phyloP scores from a whole-genome alignment of 2,113 vertebrate species.

The Hippocampus comes region DNA sequence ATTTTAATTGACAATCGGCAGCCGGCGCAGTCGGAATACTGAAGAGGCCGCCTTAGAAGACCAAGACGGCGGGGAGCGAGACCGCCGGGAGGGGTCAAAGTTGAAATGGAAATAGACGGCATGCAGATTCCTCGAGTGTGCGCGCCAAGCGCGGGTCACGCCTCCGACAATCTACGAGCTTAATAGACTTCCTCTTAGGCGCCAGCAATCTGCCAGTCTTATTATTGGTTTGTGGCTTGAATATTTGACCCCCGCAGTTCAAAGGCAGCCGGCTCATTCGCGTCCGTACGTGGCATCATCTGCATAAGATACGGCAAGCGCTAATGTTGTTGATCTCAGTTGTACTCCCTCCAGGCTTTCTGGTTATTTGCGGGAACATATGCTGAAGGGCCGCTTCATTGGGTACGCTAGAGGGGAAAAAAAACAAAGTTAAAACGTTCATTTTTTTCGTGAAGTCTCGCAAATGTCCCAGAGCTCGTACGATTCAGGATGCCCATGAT shows the following conservation, averaged over 20 bases:
- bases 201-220: not conserved
- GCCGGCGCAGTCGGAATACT: conserved; percentile 2
- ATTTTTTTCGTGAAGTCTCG: not conserved
- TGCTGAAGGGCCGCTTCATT: not conserved
- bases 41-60: conserved; percentile 9
- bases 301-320: not conserved
- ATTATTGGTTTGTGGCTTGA: not conserved
- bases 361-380: not conserved
- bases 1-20: conserved; percentile 16
- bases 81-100: not conserved
- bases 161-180: not conserved
- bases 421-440: not conserved
- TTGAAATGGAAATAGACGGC: conserved; percentile 8
- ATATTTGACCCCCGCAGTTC: not conserved
- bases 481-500: no score
- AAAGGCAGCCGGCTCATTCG: not conserved
- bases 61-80: not conserved
- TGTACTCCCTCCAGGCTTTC: not conserved
- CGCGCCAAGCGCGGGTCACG: not conserved
- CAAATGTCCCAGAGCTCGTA: no score
- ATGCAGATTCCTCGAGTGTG: not conserved
- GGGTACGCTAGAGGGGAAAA: not conserved
- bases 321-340: not conserved
- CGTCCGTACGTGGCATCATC: not conserved
- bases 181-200: conserved; percentile 3